Conservation (phyloP, 2,797 vertebrate species). For the Synaphobranchus kaupii region DNA sequence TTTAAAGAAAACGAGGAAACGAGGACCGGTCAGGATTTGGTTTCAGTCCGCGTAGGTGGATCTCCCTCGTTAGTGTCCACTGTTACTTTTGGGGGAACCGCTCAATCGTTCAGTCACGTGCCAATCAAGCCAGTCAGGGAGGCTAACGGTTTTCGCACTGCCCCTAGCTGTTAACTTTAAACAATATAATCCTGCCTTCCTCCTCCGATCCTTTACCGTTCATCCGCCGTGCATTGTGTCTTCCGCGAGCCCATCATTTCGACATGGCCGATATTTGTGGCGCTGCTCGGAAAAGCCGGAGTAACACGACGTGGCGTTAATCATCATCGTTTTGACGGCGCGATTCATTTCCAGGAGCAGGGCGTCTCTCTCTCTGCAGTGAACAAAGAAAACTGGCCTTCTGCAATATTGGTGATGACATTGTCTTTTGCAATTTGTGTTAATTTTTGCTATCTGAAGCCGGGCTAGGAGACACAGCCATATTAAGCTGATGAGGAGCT, state of each 20-base stretch:
- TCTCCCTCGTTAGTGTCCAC: background rate
- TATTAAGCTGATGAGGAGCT: background rate
- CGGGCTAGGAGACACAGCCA: background rate
- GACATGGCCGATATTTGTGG: constrained; percentile 3
- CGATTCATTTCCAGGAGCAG: background rate
- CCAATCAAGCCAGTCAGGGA: background rate
- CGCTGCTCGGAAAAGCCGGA: background rate
- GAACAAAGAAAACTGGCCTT: background rate
- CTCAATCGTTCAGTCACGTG: background rate
- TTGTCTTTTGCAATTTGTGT: background rate
- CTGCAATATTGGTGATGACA: background rate
- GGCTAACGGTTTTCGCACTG: background rate
- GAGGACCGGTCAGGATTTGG: background rate
- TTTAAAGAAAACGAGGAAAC: background rate
- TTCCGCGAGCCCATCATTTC: background rate
- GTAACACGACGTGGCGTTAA: background rate
- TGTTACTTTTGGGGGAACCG: too few relatives aligned
- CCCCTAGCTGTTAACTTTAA: background rate
- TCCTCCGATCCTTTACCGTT: background rate
- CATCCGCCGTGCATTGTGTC: background rate
- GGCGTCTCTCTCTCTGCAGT: background rate
- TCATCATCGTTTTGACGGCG: background rate
- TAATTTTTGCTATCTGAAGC: constrained; percentile 6
- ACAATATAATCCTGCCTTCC: background rate
- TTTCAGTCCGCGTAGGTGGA: background rate